Conservation (phyloP, 2,797 vertebrate species). For the Ctenochaetus hawaiiensis region DNA sequence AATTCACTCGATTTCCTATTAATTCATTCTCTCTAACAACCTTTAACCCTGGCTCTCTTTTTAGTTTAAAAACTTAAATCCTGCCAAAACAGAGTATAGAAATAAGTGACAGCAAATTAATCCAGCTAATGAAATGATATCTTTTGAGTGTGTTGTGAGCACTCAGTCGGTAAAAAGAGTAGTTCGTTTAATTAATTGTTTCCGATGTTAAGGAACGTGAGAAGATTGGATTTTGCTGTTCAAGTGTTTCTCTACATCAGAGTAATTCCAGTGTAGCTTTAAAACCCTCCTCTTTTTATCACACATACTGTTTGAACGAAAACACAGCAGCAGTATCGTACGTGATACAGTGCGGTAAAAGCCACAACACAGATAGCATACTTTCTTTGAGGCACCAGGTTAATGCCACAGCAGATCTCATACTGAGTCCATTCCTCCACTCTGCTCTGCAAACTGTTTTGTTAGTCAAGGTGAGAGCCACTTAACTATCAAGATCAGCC, state of each 20-base stretch:
- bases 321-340: conserved; percentile 4
- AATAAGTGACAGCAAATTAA: neutral
- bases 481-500: conserved; percentile 17
- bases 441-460: conserved; percentile 6
- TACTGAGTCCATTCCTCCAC: neutral
- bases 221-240: neutral
- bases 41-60: neutral
- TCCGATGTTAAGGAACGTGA: neutral
- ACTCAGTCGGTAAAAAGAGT: neutral
- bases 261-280: neutral
- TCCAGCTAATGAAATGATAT: no score
- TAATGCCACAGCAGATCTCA: conserved; percentile 1
- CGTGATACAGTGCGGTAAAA: neutral
- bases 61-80: neutral
- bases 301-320: neutral
- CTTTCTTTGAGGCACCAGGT: conserved; percentile 9
- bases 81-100: neutral
- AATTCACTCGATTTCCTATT: conserved; percentile 23
- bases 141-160: no score
- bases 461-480: conserved; percentile 13
- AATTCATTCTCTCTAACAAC: neutral
- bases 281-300: conserved; percentile 3
- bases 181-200: neutral
- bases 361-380: conserved; percentile 9
- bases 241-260: neutral